These are phyloP conservation scores for Rotaria macrura DNA, from an alignment of 2,888 invertebrate genomes.

Conservation along the genomic window DNA sequence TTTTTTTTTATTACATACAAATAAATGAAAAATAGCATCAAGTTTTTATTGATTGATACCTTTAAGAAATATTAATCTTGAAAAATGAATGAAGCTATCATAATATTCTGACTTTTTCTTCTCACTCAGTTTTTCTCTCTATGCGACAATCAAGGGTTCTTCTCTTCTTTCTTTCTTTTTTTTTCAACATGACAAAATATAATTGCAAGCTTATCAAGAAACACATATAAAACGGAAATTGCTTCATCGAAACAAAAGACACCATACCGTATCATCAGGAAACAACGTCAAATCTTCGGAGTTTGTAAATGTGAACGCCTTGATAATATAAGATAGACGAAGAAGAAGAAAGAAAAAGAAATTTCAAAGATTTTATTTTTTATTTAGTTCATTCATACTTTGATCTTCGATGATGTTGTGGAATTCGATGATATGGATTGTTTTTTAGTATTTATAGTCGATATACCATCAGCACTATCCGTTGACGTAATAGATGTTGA, in stretches of 20 bases:
- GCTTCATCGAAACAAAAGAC: not conserved
- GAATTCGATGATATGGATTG: not conserved
- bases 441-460: not conserved
- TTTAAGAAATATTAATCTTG: not conserved
- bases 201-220: not conserved
- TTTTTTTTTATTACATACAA: not conserved
- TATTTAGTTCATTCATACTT: not conserved
- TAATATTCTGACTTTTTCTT: not conserved
- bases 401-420: not conserved
- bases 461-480: not conserved
- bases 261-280: constrained; percentile 15
- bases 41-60: not conserved
- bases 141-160: not conserved
- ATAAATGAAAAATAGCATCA: not conserved
- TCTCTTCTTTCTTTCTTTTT: not conserved
- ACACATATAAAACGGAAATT: not conserved
- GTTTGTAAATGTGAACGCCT: constrained; percentile 21
- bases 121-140: not conserved
- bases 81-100: not conserved
- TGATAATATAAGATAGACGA: not conserved
- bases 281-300: constrained; percentile 7
- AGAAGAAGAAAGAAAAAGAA: not conserved
- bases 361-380: not conserved
- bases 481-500: not conserved
- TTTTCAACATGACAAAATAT: not conserved